These are phyloP conservation scores for Phyllostomus discolor DNA, from an alignment of 2,113 vertebrate genomes.

Conservation along the genomic window DNA sequence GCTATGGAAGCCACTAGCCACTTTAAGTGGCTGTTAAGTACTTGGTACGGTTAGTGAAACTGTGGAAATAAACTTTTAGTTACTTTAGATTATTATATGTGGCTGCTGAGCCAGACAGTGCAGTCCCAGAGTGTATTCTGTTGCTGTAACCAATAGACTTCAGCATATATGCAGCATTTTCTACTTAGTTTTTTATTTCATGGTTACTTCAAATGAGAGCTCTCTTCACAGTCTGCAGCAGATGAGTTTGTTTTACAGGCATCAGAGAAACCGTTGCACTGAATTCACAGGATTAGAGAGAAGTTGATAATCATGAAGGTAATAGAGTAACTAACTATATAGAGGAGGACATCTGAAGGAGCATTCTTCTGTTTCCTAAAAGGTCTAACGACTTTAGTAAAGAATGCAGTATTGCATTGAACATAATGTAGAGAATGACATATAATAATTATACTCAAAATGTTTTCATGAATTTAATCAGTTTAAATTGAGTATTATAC, in stretches of 20 bases:
- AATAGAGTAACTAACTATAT: background rate
- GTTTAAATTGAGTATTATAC: constrained; percentile 30
- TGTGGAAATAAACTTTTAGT: background rate
- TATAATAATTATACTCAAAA: background rate
- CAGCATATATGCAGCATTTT: constrained; percentile 27
- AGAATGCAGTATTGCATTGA: background rate
- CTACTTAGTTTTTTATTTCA: background rate
- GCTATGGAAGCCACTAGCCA: background rate
- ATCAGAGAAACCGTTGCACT: background rate
- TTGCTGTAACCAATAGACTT: constrained; percentile 5
- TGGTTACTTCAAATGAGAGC: constrained; percentile 17
- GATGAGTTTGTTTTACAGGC: background rate
- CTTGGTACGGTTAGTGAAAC: background rate
- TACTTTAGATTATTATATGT: background rate
- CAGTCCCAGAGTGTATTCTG: constrained; percentile 39
- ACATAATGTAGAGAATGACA: background rate
- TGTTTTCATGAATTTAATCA: constrained; percentile 18
- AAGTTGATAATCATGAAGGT: background rate
- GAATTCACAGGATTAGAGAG: background rate
- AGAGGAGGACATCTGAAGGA: background rate
- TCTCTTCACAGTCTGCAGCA: background rate
- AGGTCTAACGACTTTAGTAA: background rate
- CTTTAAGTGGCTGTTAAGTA: background rate
- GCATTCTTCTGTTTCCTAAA: background rate
- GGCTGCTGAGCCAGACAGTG: background rate